These are phyloP conservation scores for Leptatherina wallacei DNA, from an alignment of 2,797 vertebrate genomes.

Conservation along the genomic window DNA sequence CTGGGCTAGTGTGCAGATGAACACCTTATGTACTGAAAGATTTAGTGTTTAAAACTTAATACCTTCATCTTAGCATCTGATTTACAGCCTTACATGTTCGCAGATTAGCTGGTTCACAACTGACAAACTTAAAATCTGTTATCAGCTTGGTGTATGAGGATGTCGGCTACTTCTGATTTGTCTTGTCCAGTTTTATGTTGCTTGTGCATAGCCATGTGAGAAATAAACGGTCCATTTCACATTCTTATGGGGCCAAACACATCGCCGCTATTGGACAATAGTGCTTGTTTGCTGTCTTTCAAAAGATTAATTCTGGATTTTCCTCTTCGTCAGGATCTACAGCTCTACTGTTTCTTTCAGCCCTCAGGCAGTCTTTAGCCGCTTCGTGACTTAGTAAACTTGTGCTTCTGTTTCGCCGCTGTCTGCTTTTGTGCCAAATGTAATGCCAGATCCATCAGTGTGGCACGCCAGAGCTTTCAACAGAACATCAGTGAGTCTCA, in stretches of 20 bases:
- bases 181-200: too few species aligned
- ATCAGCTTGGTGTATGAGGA: neutral
- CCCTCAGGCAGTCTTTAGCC: constrained; percentile 10
- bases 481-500: neutral
- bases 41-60: neutral
- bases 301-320: too few species aligned
- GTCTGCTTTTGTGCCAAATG: neutral
- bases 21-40: neutral
- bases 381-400: neutral
- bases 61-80: neutral
- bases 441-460: neutral
- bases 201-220: too few species aligned
- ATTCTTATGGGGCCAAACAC: neutral
- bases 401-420: too few species aligned
- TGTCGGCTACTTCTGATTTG: too few species aligned
- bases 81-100: constrained; percentile 8
- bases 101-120: neutral
- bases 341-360: neutral
- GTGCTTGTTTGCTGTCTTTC: too few species aligned
- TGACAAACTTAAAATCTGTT: neutral
- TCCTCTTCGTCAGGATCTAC: too few species aligned
- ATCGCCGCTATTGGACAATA: too few species aligned
- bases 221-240: neutral
- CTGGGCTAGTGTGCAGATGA: neutral
- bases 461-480: constrained; percentile 12